These are phyloP conservation scores for Drepanosiphum platanoidis DNA, from an alignment of 2,888 invertebrate species.

Conservation along the genomic window DNA sequence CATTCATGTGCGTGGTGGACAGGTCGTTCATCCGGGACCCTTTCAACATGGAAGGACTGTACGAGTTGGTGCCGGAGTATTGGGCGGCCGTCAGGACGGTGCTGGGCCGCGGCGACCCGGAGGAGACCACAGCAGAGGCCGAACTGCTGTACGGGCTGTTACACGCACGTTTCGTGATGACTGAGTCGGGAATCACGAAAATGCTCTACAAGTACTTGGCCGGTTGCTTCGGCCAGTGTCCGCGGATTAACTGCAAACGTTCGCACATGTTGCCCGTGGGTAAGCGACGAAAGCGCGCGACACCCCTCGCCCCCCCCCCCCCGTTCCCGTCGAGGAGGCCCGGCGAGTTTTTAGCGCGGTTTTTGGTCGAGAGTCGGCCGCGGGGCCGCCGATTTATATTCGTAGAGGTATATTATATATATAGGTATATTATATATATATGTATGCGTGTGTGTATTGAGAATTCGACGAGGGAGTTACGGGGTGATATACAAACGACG, in stretches of 20 bases:
- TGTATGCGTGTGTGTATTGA: too few relatives aligned
- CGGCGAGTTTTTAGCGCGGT: too few relatives aligned
- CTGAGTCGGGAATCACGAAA: not conserved
- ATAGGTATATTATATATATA: too few relatives aligned
- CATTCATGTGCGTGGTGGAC: constrained; percentile 40
- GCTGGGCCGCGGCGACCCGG: not conserved
- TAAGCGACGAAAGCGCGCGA: not conserved
- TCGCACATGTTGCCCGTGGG: constrained; percentile 17
- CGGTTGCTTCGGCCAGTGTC: constrained; percentile 19
- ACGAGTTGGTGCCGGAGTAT: not conserved
- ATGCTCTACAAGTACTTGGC: constrained; percentile 13
- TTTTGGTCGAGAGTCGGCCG: too few relatives aligned
- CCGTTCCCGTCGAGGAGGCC: too few relatives aligned
- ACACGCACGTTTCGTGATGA: constrained; percentile 44
- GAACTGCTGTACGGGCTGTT: constrained; percentile 33
- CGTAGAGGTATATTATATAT: too few relatives aligned
- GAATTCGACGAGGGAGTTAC: too few relatives aligned
- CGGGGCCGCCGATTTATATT: too few relatives aligned
- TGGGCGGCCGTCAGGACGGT: not conserved
- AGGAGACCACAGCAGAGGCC: not conserved
- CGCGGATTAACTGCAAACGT: constrained; percentile 18
- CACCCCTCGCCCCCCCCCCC: too few relatives aligned
- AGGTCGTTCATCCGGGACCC: not conserved
- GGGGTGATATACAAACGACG: too few relatives aligned
- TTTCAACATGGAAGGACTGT: constrained; percentile 18